Evolutionary conservation across 1,140 invertebrate genomes (phyloP).

Genomic region (Acromyrmex charruanus): DNA sequence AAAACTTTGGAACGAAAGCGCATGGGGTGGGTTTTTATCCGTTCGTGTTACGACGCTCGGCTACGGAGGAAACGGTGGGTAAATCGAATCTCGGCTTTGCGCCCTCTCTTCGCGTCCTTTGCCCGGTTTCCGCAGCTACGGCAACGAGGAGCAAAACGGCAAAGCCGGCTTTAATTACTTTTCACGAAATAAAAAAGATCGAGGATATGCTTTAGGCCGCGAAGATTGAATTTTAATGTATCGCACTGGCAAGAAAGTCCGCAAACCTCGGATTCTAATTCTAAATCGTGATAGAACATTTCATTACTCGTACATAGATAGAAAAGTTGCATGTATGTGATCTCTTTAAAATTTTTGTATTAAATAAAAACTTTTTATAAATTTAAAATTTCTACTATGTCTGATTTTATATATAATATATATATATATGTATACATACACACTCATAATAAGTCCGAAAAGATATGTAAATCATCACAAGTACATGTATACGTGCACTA

Average conservation of each 20-base stretch:
- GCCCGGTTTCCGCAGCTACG: conserved; percentile 5
- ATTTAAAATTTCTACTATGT: not conserved
- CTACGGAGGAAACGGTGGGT: conserved; percentile 60
- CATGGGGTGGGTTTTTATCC: conserved; percentile 66
- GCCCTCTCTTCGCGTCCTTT: not conserved
- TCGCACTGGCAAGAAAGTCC: conserved; percentile 44
- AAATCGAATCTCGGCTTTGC: conserved; percentile 64
- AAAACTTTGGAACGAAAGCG: conserved; percentile 55
- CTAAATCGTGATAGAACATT: not conserved
- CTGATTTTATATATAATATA: no score
- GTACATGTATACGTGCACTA: not conserved
- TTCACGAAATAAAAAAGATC: conserved; percentile 62
- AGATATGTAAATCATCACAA: not conserved
- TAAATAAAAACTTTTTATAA: no score
- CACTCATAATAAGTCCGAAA: not conserved
- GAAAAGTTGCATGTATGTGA: not conserved
- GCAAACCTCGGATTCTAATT: conserved; percentile 49
- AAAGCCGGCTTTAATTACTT: conserved; percentile 76
- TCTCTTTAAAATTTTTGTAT: no score
- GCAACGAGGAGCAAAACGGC: conserved; percentile 23
- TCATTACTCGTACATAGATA: not conserved
- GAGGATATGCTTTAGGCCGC: conserved; percentile 55
- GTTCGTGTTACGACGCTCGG: conserved; percentile 60
- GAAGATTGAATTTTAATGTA: conserved; percentile 75
- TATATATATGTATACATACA: no score